Evolutionary conservation across 2,888 invertebrate genomes (phyloP), one percentile per base, ranked within the genome.

Genomic region (Pecten maximus): DNA sequence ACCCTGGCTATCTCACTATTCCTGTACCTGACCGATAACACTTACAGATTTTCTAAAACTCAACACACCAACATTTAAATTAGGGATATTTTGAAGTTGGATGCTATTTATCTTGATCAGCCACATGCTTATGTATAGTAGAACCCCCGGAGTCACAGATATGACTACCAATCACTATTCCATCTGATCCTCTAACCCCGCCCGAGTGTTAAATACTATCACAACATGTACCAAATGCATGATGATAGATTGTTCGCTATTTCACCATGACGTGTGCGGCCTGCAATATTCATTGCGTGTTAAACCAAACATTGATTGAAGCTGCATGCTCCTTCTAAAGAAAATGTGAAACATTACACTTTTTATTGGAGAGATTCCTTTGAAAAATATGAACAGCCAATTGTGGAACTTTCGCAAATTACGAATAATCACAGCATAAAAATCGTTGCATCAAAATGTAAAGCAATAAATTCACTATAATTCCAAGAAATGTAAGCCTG

Each of bases 61-160:
- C 74, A 74, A 28, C 74, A 74, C 10, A 74, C 74, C 74, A 35
- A 74, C 74, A 74, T 35, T 74, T 15, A 16, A 74, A 74, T 74
- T 74, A 74, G 74, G 35, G 23, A 74, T 74, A 35, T 74, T 74
- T 74, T 74, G 35, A 74, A 23, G 74, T 74, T 6, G 74, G 74
- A 74, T 35, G 35, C 28, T 74, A n/a, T n/a, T n/a, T n/a, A 74
- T 74, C 74, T 74, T 35, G 74, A 74, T 74, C 74, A 74, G 35
- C 8, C 35, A 74, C 74, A 35, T 19, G 2, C 10, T 28, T 74
- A 74, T 74, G 4, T 74, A 28, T 74, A 74, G 35, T 74, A 35
- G 35, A 28, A 74, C 74, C 35, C 74, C 6, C 74, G 74, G 74
- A 74, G 35, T 35, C 74, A 74, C 35, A 10, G 74, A 74, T 74